Conservation (phyloP, 2,888 invertebrate species). For the Nephrotoma flavescens region DNA sequence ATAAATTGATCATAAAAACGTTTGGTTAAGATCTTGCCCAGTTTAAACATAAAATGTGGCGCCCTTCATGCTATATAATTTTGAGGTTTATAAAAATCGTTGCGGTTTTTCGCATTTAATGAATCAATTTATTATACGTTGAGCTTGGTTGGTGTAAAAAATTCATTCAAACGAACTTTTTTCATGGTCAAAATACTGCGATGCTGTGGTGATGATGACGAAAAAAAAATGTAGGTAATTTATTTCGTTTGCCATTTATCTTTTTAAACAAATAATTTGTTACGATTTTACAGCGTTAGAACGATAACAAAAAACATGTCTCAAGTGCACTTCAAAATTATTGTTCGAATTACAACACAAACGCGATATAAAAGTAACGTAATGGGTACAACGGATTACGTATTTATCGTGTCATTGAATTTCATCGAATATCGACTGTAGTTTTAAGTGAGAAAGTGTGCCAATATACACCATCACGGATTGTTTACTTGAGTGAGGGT, state of each 20-base stretch:
- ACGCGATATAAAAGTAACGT: neutral
- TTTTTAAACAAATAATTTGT: neutral
- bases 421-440: too few species aligned
- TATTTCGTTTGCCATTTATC: neutral
- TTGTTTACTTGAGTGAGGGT: too few species aligned
- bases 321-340: neutral
- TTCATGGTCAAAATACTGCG: neutral
- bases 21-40: neutral
- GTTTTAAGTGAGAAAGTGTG: too few species aligned
- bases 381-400: neutral
- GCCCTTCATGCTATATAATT: neutral
- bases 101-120: neutral
- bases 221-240: neutral
- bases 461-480: too few species aligned
- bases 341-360: neutral
- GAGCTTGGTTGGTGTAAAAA: neutral
- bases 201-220: neutral
- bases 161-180: neutral
- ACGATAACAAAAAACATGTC: neutral
- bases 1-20: neutral
- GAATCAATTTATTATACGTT: neutral
- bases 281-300: neutral
- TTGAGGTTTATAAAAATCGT: neutral
- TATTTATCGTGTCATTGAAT: too few species aligned
- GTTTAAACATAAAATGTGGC: neutral